These are phyloP conservation scores for Tortrix viridana DNA, from an alignment of 2,888 invertebrate species.

Conservation along the genomic window DNA sequence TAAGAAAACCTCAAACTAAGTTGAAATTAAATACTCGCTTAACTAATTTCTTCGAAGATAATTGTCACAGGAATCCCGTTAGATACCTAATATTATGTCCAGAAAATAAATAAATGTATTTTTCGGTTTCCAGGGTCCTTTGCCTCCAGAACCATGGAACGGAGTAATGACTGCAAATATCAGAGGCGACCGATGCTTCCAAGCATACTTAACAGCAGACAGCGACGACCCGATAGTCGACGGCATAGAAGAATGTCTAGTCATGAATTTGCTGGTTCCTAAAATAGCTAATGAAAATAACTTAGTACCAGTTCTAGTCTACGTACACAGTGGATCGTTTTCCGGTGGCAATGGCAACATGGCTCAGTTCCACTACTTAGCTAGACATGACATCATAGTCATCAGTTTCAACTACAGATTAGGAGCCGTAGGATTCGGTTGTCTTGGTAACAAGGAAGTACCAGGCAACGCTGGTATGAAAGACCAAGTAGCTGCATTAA, in stretches of 20 bases:
- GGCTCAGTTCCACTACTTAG: slow-evolving; percentile 84
- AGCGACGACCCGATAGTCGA: slow-evolving; percentile 55
- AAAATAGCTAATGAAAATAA: slow-evolving; percentile 60
- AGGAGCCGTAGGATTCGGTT: slow-evolving; percentile 89
- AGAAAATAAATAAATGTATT: background rate
- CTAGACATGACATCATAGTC: slow-evolving; percentile 87
- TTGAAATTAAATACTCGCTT: too few relatives aligned
- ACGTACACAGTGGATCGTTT: slow-evolving; percentile 74
- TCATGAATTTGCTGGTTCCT: slow-evolving; percentile 65
- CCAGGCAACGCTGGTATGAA: slow-evolving; percentile 94
- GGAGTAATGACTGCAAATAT: slow-evolving; percentile 54
- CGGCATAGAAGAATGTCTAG: slow-evolving; percentile 69
- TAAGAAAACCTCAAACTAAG: too few relatives aligned
- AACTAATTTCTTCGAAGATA: too few relatives aligned
- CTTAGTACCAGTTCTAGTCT: slow-evolving; percentile 68
- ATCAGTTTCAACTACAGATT: slow-evolving; percentile 88
- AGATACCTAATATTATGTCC: background rate
- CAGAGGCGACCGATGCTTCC: slow-evolving; percentile 59
- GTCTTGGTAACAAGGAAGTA: slow-evolving; percentile 83
- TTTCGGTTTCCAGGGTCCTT: slow-evolving; percentile 61
- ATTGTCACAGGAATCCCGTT: too few relatives aligned
- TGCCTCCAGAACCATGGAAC: slow-evolving; percentile 66
- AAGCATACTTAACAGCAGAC: slow-evolving; percentile 61
- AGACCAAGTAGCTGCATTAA: slow-evolving; percentile 92
- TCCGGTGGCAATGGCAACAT: slow-evolving; percentile 70